Evolutionary conservation across 2,113 vertebrate genomes (phyloP).

Genomic region (Platichthys stellatus): DNA sequence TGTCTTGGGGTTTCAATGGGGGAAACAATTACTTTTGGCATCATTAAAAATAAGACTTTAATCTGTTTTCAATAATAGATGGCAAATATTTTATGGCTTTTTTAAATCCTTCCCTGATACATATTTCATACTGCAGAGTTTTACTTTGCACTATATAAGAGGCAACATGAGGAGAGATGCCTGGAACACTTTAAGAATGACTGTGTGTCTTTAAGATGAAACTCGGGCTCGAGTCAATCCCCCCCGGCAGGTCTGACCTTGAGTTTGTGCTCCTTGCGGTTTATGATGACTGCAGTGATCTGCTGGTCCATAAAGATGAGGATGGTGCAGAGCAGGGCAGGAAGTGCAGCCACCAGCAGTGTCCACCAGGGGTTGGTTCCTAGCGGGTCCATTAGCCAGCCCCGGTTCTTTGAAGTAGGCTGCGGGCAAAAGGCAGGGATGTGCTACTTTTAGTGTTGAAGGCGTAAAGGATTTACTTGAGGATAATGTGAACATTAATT

Average conservation of each 20-base stretch:
- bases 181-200: no score
- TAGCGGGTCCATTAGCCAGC: conserved; percentile 94
- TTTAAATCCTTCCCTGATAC: not conserved
- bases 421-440: conserved; percentile 55
- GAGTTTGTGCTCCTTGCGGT: conserved; percentile 96
- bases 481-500: not conserved
- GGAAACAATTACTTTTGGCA: no score
- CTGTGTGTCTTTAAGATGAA: no score
- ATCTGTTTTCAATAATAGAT: no score
- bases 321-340: conserved; percentile 94
- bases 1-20: no score
- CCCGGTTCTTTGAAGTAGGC: conserved; percentile 90
- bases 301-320: conserved; percentile 99
- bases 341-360: conserved; percentile 87
- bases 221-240: not conserved
- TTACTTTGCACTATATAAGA: not conserved
- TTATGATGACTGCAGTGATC: conserved; percentile 97
- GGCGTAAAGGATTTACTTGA: not conserved
- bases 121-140: not conserved
- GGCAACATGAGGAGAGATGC: not conserved
- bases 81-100: not conserved
- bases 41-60: no score
- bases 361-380: conserved; percentile 96
- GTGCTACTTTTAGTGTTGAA: conserved; percentile 10
- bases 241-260: conserved; percentile 81